Evolutionary conservation across 2,888 invertebrate genomes (phyloP).

Genomic region (Mechanitis mazaeus): DNA sequence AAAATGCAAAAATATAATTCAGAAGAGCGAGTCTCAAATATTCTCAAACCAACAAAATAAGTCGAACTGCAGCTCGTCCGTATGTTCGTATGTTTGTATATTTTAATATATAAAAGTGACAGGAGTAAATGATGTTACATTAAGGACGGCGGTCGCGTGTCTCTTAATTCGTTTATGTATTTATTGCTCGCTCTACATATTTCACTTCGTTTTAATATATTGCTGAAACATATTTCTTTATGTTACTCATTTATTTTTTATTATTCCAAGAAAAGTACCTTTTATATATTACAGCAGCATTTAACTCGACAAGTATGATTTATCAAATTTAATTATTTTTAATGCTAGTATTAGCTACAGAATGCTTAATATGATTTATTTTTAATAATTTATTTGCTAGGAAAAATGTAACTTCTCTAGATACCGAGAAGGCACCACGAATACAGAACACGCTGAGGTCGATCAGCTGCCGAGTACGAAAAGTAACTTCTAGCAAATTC

Average conservation of each 20-base stretch:
- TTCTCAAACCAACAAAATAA: no score
- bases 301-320: no score
- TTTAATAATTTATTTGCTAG: no score
- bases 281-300: no score
- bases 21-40: no score
- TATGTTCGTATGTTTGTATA: no score
- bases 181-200: conserved; percentile 40
- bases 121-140: conserved; percentile 34
- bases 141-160: conserved; percentile 36
- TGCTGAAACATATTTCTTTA: not conserved
- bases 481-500: conserved; percentile 6
- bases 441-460: not conserved
- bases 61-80: no score
- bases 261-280: not conserved
- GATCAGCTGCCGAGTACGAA: not conserved
- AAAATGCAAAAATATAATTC: conserved; percentile 9
- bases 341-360: no score
- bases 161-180: conserved; percentile 43
- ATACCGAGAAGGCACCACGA: no score
- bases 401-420: no score
- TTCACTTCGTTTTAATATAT: conserved; percentile 11
- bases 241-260: conserved; percentile 1
- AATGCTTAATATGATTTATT: no score
- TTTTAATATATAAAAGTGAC: conserved; percentile 34
- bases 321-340: no score